Base-by-base conservation (phyloP, 2,113 vertebrate genomes). In the Ptyas mucosa region DNA sequence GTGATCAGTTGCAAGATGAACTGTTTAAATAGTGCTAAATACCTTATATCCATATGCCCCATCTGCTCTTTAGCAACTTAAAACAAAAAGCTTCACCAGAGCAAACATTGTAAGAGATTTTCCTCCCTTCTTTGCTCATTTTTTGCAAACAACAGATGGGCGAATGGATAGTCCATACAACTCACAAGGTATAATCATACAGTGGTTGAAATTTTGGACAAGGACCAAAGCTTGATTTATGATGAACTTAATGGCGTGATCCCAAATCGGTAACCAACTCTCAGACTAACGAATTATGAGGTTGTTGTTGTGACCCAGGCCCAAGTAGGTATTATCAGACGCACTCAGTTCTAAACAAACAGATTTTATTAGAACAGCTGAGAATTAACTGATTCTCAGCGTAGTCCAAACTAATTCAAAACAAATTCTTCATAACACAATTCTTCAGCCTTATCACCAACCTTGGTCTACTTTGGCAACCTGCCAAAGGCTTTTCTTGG, bases 1-100 rank as follows among this genome's bases (percentile, higher is more conserved):
- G 43, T 54, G 21, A 26, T 4, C 0, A 0, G 5, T 1, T 69
- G 49, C 39, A 85, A 20, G 87, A 2, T 18, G 10, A 92, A 0
- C 7, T 53, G 55, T 91, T 94, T 91, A 8, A 4, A 0, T 54
- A 64, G 0, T 64, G 95, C 5, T 58, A 89, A 11, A 51, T 57
- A 91, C 39, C 51, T 85, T 81, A 46, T n/a, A 85, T 2, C 11
- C 10, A 89, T 26, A 3, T 92, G 2, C 0, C 85, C 88, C 7
- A 55, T 88, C 6, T 89, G 0, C 20, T 94, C 11, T n/a, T 0
- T 43, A 64, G 24, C 46, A 0, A 91, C 0, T 1, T 92, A 51
- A 52, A 87, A 52, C 15, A 51, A 69, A 9, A 90, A 3, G 11
- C 0, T 58, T 10, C 1, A n/a, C 53, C 0, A 85, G 4, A 75